Evolutionary conservation across 1,140 invertebrate genomes (phyloP), one percentile per base, ranked within the genome.

Genomic region (Neodiprion virginianus): DNA sequence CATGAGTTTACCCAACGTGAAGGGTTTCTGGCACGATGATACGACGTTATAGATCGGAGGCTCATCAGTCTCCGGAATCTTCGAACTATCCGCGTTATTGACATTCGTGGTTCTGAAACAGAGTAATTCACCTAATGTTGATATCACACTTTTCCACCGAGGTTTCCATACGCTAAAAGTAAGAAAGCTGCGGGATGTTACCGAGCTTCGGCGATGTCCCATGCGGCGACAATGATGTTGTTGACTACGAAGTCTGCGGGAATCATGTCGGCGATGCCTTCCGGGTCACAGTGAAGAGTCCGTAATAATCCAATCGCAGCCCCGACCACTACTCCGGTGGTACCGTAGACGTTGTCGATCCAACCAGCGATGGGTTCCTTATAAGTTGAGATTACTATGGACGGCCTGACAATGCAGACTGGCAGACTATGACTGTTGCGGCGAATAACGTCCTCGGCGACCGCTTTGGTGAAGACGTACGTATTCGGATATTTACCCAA

Each of bases 221-320:
- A 93, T 11, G 93, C 94, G 5, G 92, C 89, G 1, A 91, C 92
- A 61, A 98, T 92, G 66, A 97, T 90, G 61, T 94, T 92, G 83
- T 96, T 96, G n/a, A 96, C 93, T 4, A 94, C 94, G 75, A 93
- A 91, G 88, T 98, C 97, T 0, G 95, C 96, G 0, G 97, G 97
- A 48, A 98, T 94, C 5, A 98, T 88, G 79, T 98, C 96, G 0
- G 96, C 94, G 9, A 91, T 89, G 66, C 91, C 90, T 1, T 90
- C 82, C 11, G 80, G 75, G 74, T 93, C 87, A 76, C 94, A 94
- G 71, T 93, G 90, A 75, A 97, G 84, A 1, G 92, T 92, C 47
- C 93, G 90, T 1, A 97, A 80, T 12, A 97, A 87, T 48, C 96
- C 96, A 72, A 94, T 90, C 89, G 91, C 94, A 74, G 93, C 92